Evolutionary conservation across 2,113 vertebrate species (phyloP), one percentile per base, ranked within the genome.

Genomic region (Microcebus tavaratra): DNA sequence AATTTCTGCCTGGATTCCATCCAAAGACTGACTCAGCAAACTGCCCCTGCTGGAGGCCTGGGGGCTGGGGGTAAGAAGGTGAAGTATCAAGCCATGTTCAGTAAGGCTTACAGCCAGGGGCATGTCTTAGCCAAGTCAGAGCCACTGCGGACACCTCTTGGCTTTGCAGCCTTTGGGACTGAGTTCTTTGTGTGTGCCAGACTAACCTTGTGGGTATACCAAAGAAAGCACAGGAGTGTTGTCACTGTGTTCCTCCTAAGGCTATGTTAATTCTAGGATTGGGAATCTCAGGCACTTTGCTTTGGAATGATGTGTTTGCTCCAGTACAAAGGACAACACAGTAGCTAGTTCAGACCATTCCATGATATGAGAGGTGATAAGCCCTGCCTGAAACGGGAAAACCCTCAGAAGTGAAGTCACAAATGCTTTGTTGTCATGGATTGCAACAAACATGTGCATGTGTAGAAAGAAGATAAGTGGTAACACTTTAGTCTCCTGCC

Each of bases 1-100:
- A 27, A 21, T 86, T 94, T 94, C 61, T 96, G 42, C 72, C 75
- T 89, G 50, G 67, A 21, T 89, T 88, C 83, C n/a, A 53, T 48
- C 79, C 76, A 76, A 91, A 65, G 70, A 78, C 39, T 57, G 8
- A 59, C 68, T 68, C 70, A 96, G 36, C n/a, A 73, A n/a, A 63
- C 15, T 48, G 15, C 14, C 55, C n/a, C 11, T 48, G 36, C 15
- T 55, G 11, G 13, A 70, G 2, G 9, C 29, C 2, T 50, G 63
- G 27, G 0, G 17, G 10, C 1, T 8, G 17, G 3, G 14, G 13
- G 48, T 29, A 39, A 76, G n/a, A 59, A 31, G 39, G 36, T 53
- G 82, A 96, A 88, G 57, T 87, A 39, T 89, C 57, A 67, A 6
- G 12, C 1, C 80, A 18, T 45, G 8, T n/a, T 59, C 50, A 42